Conservation (phyloP, 2,113 vertebrate species). For the Boulengeromyrus knoepffleri region DNA sequence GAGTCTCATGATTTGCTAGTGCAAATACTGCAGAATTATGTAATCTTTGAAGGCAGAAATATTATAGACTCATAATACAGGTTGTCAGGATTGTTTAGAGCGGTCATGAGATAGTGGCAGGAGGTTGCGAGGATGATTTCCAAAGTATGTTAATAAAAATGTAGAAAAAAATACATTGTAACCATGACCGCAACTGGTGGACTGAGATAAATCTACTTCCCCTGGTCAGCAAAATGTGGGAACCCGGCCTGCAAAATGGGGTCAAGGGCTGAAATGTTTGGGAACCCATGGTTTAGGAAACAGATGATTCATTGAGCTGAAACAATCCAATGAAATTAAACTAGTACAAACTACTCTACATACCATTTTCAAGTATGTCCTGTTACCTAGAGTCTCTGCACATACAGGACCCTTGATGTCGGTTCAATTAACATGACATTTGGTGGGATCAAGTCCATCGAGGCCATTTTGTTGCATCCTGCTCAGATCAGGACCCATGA, state of each 20-base stretch:
- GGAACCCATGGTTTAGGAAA: background rate
- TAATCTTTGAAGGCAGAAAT: background rate
- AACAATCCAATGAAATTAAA: background rate
- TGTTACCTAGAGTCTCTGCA: background rate
- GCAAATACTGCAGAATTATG: background rate
- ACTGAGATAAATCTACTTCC: background rate
- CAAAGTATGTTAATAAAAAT: background rate
- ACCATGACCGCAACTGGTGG: background rate
- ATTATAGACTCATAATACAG: background rate
- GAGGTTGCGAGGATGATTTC: background rate
- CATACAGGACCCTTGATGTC: conserved; percentile 56
- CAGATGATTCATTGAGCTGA: background rate
- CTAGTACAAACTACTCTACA: background rate
- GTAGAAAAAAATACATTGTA: background rate
- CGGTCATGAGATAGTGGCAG: background rate
- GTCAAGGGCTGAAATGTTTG: background rate
- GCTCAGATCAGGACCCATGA: conserved; percentile 54
- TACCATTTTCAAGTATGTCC: background rate
- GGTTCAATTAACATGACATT: conserved; percentile 53
- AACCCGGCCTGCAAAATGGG: background rate
- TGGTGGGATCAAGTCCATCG: conserved; percentile 53
- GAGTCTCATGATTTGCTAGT: background rate
- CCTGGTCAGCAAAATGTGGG: background rate
- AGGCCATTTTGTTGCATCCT: conserved; percentile 44
- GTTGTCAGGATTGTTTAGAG: background rate